Evolutionary conservation across 2,888 invertebrate genomes (phyloP), one percentile per base, ranked within the genome.

Genomic region (Lepeophtheirus nordmannii): DNA sequence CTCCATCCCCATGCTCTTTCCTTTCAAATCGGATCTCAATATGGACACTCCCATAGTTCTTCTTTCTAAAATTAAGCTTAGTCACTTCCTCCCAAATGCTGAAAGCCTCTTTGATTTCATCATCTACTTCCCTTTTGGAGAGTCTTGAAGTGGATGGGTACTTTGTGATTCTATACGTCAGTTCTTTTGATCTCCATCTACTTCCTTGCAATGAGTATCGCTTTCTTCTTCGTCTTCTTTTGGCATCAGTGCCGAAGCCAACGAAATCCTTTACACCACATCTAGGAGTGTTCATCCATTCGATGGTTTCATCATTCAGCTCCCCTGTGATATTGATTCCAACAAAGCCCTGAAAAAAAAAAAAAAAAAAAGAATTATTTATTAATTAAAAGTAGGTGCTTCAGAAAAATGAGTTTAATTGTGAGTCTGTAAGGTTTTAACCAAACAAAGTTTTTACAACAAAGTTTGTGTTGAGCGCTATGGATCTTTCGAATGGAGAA

Each of bases 1-100:
- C 93, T 1, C 92, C 91, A 75, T 93, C 93, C 0, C 92, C 92
- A 73, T 94, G 94, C 74, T 91, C 89, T 68, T 89, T 86, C 69
- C 82, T 83, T 73, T 89, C 91, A 74, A 94, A 94, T 56, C 85
- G 82, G 73, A 88, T 84, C 76, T 87, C 87, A 73, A 87, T 87
- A 74, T 90, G 88, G 70, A 89, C 89, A 12, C 76, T 70, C n/a
- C 74, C 74, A 0, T 71, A 68, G 8, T 58, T 59, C 85, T 58
- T 53, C 67, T 83, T 82, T 10, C 83, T 83, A 75, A 91, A 91
- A 11, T 82, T 83, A 41, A 91, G 81, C 74, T 89, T 87, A 0
- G 90, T 89, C 73, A 85, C 84, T 69, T 85, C 84, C 57, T 85
- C 83, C 94, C 94, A 94, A 1, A 90, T 87, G 68, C 81, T 78